Evolutionary conservation across 2,888 invertebrate genomes (phyloP).

Genomic region (Lacanobia wlatinum): DNA sequence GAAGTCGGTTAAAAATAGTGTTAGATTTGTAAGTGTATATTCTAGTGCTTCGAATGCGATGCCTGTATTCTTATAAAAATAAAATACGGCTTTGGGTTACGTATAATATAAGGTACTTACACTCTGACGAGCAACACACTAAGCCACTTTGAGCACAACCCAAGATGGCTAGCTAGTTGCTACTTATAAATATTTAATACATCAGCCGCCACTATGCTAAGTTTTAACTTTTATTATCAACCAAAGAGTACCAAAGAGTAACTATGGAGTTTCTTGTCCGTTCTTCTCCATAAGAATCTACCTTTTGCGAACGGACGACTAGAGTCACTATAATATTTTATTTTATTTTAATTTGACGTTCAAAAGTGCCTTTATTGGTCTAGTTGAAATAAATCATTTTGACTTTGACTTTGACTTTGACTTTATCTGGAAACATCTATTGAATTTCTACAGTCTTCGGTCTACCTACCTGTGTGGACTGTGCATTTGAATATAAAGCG

Average conservation of each 20-base stretch:
- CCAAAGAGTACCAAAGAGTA: too few species aligned
- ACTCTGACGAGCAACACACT: conserved; percentile 13
- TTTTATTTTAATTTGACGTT: too few species aligned
- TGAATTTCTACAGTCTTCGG: not conserved
- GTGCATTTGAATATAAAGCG: conserved; percentile 72
- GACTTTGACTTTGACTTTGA: too few species aligned
- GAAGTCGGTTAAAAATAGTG: too few species aligned
- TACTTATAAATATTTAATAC: conserved; percentile 8
- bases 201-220: not conserved
- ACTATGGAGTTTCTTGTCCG: too few species aligned
- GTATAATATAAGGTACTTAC: not conserved
- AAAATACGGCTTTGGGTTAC: conserved; percentile 3
- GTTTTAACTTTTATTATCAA: conserved; percentile 13
- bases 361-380: too few species aligned
- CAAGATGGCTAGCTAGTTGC: not conserved
- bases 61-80: conserved; percentile 17
- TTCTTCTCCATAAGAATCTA: too few species aligned
- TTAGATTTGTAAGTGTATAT: too few species aligned
- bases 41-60: conserved; percentile 3
- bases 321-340: too few species aligned
- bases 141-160: conserved; percentile 17
- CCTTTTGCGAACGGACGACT: too few species aligned
- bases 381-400: too few species aligned
- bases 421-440: not conserved
- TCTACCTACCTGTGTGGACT: conserved; percentile 64